Base-by-base conservation (phyloP, 2,888 invertebrate species). In the Callyntrura sp. region DNA sequence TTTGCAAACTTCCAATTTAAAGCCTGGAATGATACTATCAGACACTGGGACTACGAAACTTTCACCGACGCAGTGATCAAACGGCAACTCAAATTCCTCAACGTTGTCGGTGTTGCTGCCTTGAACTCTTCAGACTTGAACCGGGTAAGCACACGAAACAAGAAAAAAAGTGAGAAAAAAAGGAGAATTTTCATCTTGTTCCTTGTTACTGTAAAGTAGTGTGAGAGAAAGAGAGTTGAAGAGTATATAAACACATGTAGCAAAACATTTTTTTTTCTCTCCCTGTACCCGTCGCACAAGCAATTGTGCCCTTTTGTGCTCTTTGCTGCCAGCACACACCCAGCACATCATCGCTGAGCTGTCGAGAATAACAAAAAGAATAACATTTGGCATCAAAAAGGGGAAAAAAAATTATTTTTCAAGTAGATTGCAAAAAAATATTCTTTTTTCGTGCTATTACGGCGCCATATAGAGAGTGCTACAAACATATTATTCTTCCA, bases 101-200 rank as follows among this genome's bases (percentile, higher is more conserved):
- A 97, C 0, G 96, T 96, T 79, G 95, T 96, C 82, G 97, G 97
- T 55, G 95, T 97, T 45, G 96, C 97, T 14, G 96, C 97, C 0
- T 94, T 98, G 73, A 95, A 96, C 0, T 97, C 97, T 93, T 96
- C 96, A 28, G 97, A 97, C 94, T 97, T 96, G 93, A 95, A 96
- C 90, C 97, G 97, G 95, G 97, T 97, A 94, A 93, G 92, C 76
- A n/a, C n/a, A n/a, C n/a, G n/a, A n/a, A n/a, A n/a, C n/a, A n/a
- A n/a, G n/a, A n/a, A 23, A 83, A 60, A 81, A 48, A n/a, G 51
- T 55, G 45, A 62, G 25, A 62, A 81, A 62, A n/a, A n/a, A n/a
- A n/a, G n/a, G n/a, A n/a, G n/a, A n/a, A n/a, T n/a, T n/a, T n/a
- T n/a, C n/a, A n/a, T n/a, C n/a, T n/a, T n/a, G n/a, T n/a, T n/a